Evolutionary conservation across 2,113 vertebrate genomes (phyloP).

Genomic region (Cyprinodon brontotheroides): DNA sequence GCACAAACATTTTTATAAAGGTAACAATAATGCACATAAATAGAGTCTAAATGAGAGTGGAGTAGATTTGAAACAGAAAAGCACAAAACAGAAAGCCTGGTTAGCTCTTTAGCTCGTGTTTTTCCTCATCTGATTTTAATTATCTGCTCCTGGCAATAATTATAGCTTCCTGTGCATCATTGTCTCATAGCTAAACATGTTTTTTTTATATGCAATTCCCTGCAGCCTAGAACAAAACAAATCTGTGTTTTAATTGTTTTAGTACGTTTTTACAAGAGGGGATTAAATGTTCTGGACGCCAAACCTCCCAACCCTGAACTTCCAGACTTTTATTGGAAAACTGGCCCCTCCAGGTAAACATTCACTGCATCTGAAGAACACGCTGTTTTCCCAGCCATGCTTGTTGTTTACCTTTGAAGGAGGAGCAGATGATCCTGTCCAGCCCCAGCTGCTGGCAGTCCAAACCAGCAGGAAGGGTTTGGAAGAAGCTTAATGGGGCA

Average conservation of each 20-base stretch:
- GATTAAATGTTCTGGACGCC: slow-evolving; percentile 9
- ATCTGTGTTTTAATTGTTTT: neutral
- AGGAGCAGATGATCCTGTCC: slow-evolving; percentile 47
- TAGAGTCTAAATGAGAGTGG: neutral
- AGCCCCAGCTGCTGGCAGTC: slow-evolving; percentile 77
- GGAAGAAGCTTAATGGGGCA: slow-evolving; percentile 69
- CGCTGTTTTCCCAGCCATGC: slow-evolving; percentile 21
- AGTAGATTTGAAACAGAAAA: neutral
- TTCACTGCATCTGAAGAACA: neutral
- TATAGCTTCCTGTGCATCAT: slow-evolving; percentile 15
- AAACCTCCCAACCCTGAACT: neutral
- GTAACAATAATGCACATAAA: neutral
- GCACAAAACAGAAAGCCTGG: neutral
- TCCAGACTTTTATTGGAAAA: slow-evolving; percentile 18
- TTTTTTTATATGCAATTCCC: slow-evolving; percentile 7
- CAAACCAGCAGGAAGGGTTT: slow-evolving; percentile 68
- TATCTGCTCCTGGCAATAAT: slow-evolving; percentile 16
- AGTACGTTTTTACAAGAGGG: slow-evolving; percentile 6
- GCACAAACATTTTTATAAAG: neutral
- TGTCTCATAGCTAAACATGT: slow-evolving; percentile 19
- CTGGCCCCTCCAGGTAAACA: neutral
- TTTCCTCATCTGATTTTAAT: slow-evolving; percentile 18
- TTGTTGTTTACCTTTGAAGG: slow-evolving; percentile 60
- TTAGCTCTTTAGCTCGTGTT: neutral
- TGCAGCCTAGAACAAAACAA: neutral